Conservation (phyloP, 2,888 invertebrate species). For the Acheta domesticus region DNA sequence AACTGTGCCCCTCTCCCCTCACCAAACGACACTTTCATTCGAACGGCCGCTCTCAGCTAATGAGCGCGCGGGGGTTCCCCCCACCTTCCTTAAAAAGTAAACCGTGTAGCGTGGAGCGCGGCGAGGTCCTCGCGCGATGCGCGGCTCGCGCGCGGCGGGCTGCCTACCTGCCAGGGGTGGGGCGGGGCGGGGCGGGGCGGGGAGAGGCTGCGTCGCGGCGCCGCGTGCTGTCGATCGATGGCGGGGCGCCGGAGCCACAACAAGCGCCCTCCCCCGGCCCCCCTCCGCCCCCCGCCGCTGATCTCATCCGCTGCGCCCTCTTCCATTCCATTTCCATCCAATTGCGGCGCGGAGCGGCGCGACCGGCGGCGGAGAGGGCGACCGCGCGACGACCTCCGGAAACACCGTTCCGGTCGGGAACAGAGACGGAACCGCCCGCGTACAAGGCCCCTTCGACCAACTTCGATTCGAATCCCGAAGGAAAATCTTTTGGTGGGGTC, state of each 20-base stretch:
- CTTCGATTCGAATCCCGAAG: too few species aligned
- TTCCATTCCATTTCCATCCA: neutral
- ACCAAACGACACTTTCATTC: too few species aligned
- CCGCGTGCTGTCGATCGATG: neutral
- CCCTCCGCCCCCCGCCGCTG: constrained; percentile 9
- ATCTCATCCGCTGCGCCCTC: neutral
- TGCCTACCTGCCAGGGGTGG: neutral
- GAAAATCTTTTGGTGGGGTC: too few species aligned
- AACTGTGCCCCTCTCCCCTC: too few species aligned
- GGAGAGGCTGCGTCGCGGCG: neutral
- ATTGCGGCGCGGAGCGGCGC: neutral
- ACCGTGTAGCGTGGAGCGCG: too few species aligned
- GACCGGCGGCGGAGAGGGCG: neutral
- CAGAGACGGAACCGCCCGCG: neutral
- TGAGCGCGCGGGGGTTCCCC: too few species aligned
- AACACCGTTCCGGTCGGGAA: neutral
- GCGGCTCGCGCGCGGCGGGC: neutral
- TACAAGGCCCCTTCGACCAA: neutral
- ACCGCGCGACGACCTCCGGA: neutral
- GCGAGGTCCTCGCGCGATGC: neutral
- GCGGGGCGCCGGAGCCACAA: neutral
- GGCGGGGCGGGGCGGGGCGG: too few species aligned
- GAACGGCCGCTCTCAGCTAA: too few species aligned
- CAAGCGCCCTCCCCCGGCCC: neutral
- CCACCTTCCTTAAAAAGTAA: too few species aligned